These are phyloP conservation scores for Gymnoscopelus microlampas DNA, from an alignment of 2,797 vertebrate species.

Conservation along the genomic window DNA sequence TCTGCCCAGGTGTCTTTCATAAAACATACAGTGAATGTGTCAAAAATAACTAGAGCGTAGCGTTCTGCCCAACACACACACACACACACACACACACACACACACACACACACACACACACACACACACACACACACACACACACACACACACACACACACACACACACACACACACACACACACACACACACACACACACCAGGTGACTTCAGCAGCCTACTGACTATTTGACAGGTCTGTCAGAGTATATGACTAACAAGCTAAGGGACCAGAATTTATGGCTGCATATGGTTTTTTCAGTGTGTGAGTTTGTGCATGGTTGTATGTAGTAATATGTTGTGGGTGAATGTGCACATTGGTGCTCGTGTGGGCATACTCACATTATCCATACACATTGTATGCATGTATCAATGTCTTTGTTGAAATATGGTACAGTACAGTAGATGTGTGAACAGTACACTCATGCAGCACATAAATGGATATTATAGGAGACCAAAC, in stretches of 20 bases:
- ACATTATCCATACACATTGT: not conserved
- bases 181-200: conserved; percentile 16
- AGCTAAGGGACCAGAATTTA: conserved; percentile 18
- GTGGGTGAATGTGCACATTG: too few species aligned
- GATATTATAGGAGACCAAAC: too few species aligned
- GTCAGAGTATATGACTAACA: conserved; percentile 45
- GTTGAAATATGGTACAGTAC: not conserved
- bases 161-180: conserved; percentile 4
- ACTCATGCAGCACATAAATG: not conserved
- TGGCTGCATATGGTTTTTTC: not conserved
- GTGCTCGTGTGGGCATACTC: conserved; percentile 1
- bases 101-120: too few species aligned
- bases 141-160: conserved; percentile 11
- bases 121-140: conserved; percentile 2
- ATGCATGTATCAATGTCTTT: conserved; percentile 4
- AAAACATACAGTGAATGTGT: not conserved
- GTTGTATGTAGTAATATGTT: conserved; percentile 1
- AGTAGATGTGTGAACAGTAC: not conserved
- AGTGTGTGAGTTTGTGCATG: conserved; percentile 15
- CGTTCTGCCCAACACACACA: not conserved
- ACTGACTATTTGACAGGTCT: conserved; percentile 46
- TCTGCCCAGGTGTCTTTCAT: conserved; percentile 27
- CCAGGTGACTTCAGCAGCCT: conserved; percentile 33
- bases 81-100: too few species aligned
- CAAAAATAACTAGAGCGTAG: too few species aligned